These are phyloP conservation scores for Crenichthys baileyi DNA, from an alignment of 2,797 vertebrate genomes.

Conservation along the genomic window DNA sequence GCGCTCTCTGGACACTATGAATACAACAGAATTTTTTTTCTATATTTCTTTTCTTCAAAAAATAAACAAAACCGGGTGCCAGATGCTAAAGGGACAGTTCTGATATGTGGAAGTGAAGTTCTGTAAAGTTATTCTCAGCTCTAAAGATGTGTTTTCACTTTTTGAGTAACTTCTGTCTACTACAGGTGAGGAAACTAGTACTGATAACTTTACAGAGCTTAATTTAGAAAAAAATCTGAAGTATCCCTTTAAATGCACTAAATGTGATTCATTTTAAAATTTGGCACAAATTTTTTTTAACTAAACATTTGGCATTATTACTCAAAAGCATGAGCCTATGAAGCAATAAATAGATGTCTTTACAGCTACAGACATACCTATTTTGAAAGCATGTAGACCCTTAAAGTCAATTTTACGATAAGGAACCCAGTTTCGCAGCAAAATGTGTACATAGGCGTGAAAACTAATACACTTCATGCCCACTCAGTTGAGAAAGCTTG, in stretches of 20 bases:
- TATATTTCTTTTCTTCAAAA: conserved; percentile 11
- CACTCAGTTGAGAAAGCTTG: neutral
- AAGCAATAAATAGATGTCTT: conserved; percentile 46
- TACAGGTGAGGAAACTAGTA: neutral
- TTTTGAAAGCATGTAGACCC: conserved; percentile 40
- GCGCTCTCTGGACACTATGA: conserved; percentile 61
- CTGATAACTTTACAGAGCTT: neutral
- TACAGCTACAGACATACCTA: conserved; percentile 38
- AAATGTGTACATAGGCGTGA: neutral
- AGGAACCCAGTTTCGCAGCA: neutral
- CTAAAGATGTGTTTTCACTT: neutral
- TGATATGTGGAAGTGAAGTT: neutral
- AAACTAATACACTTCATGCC: neutral
- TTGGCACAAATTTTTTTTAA: conserved; percentile 45
- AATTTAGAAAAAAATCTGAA: neutral
- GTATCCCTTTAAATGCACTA: conserved; percentile 7
- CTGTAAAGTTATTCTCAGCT: neutral
- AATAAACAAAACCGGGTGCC: conserved; percentile 38
- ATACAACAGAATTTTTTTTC: conserved; percentile 44
- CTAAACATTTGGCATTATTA: conserved; percentile 54
- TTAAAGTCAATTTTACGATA: conserved; percentile 30
- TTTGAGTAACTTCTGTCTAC: neutral
- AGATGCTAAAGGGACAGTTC: conserved; percentile 24
- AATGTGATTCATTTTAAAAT: conserved; percentile 15
- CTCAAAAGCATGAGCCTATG: conserved; percentile 54